Conservation (phyloP, 2,888 invertebrate species). For the Pyrocoelia pectoralis region DNA sequence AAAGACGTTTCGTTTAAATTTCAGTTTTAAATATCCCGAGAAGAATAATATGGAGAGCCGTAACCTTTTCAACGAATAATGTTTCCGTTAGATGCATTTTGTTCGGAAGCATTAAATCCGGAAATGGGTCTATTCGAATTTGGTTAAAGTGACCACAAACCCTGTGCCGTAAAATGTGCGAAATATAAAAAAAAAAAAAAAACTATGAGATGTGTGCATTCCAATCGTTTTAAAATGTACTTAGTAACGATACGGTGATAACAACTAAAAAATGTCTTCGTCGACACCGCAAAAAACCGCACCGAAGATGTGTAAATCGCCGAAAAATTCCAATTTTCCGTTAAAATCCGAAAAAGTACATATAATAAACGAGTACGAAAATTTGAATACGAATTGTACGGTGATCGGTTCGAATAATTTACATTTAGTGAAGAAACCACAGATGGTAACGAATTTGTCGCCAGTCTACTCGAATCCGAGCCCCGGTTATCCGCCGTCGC, state of each 20-base stretch:
- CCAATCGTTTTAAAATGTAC: constrained; percentile 33
- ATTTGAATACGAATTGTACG: constrained; percentile 59
- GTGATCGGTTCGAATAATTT: constrained; percentile 60
- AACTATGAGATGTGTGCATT: constrained; percentile 36
- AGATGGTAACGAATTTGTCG: constrained; percentile 54
- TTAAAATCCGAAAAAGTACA: constrained; percentile 48
- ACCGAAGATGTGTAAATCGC: constrained; percentile 61
- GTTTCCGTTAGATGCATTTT: constrained; percentile 45
- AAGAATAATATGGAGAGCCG: constrained; percentile 42
- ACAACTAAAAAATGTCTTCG: constrained; percentile 56
- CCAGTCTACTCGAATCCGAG: constrained; percentile 55
- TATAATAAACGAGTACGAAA: constrained; percentile 54
- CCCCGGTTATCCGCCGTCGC: constrained; percentile 55
- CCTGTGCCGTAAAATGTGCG: too few relatives aligned
- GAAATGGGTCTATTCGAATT: constrained; percentile 61
- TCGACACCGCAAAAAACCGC: constrained; percentile 54
- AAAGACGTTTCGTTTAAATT: not conserved
- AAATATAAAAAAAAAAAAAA: not conserved
- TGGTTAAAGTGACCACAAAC: constrained; percentile 57
- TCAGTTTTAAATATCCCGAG: not conserved
- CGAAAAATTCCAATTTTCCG: constrained; percentile 51
- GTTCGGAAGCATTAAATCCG: constrained; percentile 52
- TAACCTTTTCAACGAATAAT: constrained; percentile 49
- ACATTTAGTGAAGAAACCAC: constrained; percentile 59
- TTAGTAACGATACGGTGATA: constrained; percentile 19